Evolutionary conservation across 1,140 invertebrate genomes (phyloP), one percentile per base, ranked within the genome.

Genomic region (Calosoma granatense): DNA sequence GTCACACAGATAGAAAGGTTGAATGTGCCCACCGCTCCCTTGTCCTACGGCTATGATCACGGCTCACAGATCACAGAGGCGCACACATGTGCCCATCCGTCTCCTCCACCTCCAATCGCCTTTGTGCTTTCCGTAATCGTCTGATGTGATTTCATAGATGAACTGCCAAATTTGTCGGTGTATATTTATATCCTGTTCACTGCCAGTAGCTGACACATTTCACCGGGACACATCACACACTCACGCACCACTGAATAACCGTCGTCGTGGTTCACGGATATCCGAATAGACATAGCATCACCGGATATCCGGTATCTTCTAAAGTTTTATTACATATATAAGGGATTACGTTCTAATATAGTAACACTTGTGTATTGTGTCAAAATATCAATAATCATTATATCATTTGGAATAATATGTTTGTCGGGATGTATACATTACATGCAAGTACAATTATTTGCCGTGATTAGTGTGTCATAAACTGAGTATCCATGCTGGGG

Each of bases 61-160:
- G 41, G 6, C 17, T 47, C 9, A 17, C 4, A 4, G 41, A 47
- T 47, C 41, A 47, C 17, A 47, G 54, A 55, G 58, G 22, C 54
- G 54, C 43, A 54, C 51, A 30, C 52, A 60, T 54, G 21, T n/a
- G n/a, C n/a, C n/a, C n/a, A n/a, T n/a, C n/a, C n/a, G n/a, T n/a
- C n/a, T n/a, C n/a, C n/a, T n/a, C n/a, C n/a, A n/a, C n/a, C n/a
- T n/a, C n/a, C n/a, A n/a, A n/a, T 22, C 17, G 54, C 51, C 56
- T 58, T 61, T 57, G 51, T 61, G 26, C 26, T 30, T 60, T 55
- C 55, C 56, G 62, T 66, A 66, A 65, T 65, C 62, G 60, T 64
- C 63, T 66, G 65, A 66, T 66, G 65, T 66, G 65, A 66, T 66
- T 66, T 66, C 55, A 66, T 66, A 66, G 62, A 63, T 65, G 65